Percentiles rank a stretch among this genome's conserved stretches.
Conservation (phyloP, 2,797 vertebrate species). For the Sebastes matsubarae region DNA sequence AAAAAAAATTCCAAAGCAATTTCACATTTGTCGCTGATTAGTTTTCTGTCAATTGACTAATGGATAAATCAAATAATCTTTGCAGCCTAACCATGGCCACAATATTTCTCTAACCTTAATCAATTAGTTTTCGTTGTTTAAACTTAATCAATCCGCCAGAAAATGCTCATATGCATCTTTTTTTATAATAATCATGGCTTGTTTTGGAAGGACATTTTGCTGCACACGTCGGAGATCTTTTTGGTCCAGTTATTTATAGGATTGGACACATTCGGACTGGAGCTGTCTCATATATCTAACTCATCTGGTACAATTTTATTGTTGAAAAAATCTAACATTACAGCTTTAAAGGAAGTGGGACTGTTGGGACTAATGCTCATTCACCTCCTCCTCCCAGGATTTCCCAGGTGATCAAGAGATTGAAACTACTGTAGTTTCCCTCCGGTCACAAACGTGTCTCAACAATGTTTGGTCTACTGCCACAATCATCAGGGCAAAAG, state of each 20-base stretch:
- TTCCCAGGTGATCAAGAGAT: conserved; percentile 36
- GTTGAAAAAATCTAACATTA: conserved; percentile 6
- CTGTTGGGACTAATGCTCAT: conserved; percentile 11
- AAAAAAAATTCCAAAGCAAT: not conserved
- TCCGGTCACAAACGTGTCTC: not conserved
- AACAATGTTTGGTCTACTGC: conserved; percentile 30
- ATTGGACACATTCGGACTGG: not conserved
- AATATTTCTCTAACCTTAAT: not conserved
- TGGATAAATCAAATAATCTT: not conserved
- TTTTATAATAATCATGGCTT: not conserved
- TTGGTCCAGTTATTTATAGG: not conserved
- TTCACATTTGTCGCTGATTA: not conserved
- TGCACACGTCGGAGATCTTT: not conserved
- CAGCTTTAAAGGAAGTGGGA: conserved; percentile 27
- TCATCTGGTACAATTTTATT: conserved; percentile 3
- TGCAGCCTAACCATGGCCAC: not conserved
- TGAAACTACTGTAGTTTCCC: conserved; percentile 24
- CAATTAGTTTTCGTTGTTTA: not conserved
- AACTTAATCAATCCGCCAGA: not conserved
- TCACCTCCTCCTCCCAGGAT: conserved; percentile 31
- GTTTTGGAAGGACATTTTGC: not conserved
- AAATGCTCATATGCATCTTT: not conserved
- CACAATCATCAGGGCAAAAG: conserved; percentile 19
- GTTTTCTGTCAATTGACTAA: too few species aligned
- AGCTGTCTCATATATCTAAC: not conserved